These are phyloP conservation scores for Amiota communis DNA, from an alignment of 2,888 invertebrate species.

Conservation along the genomic window DNA sequence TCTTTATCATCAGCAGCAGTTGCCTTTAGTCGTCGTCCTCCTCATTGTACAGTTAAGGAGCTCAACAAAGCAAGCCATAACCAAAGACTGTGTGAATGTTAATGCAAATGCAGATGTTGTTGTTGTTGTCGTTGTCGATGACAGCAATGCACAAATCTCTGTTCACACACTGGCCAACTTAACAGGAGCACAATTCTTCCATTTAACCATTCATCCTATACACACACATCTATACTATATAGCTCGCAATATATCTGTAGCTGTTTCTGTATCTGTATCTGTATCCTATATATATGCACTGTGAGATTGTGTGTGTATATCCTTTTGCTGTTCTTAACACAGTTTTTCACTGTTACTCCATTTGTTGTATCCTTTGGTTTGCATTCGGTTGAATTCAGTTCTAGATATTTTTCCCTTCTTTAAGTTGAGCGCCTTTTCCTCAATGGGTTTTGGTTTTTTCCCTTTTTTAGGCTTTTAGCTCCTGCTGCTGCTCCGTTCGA, in stretches of 20 bases:
- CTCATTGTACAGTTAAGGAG: too few species aligned
- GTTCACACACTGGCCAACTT: slow-evolving; percentile 26
- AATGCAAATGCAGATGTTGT: too few species aligned
- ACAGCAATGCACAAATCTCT: slow-evolving; percentile 19
- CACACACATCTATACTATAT: slow-evolving; percentile 7
- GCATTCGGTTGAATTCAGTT: background rate
- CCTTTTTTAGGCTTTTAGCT: slow-evolving; percentile 19
- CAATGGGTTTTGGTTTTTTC: background rate
- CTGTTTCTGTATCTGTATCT: slow-evolving; percentile 8
- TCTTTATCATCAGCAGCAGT: slow-evolving; percentile 3
- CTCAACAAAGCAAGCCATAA: too few species aligned
- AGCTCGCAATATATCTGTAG: background rate
- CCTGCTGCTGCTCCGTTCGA: slow-evolving; percentile 60
- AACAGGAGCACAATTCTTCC: slow-evolving; percentile 4
- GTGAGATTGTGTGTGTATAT: slow-evolving; percentile 5
- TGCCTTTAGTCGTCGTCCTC: too few species aligned
- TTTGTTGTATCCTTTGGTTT: slow-evolving; percentile 9
- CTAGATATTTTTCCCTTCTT: too few species aligned
- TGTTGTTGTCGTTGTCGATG: background rate
- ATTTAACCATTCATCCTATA: background rate
- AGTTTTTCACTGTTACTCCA: background rate
- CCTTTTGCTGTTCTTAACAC: slow-evolving; percentile 19
- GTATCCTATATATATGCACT: background rate
- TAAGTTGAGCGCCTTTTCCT: background rate
- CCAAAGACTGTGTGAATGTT: too few species aligned